Evolutionary conservation across 2,888 invertebrate species (phyloP).

Genomic region (Blera fallax): DNA sequence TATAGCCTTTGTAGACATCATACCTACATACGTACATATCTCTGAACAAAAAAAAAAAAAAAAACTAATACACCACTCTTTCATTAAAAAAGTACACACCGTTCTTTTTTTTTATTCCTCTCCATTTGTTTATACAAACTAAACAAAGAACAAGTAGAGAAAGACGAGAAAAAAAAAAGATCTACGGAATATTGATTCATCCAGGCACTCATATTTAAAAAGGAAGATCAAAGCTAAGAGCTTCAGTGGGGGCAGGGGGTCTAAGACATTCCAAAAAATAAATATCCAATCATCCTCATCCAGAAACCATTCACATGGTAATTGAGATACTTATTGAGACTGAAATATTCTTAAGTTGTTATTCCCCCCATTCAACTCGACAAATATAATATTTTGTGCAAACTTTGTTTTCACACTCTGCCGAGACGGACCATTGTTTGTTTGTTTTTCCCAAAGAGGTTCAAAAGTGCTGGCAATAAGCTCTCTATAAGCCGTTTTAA

Average conservation of each 20-base stretch:
- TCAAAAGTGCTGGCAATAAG: not conserved
- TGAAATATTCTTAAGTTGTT: slow-evolving; percentile 12
- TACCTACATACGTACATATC: slow-evolving; percentile 21
- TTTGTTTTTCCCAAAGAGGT: not conserved
- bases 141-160: slow-evolving; percentile 16
- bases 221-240: slow-evolving; percentile 53
- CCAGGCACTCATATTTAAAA: slow-evolving; percentile 23
- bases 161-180: not conserved
- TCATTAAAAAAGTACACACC: slow-evolving; percentile 63
- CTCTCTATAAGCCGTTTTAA: slow-evolving; percentile 22
- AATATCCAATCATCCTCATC: slow-evolving; percentile 34
- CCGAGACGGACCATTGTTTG: not conserved
- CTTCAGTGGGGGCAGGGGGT: not conserved
- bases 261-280: slow-evolving; percentile 28
- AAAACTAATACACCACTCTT: slow-evolving; percentile 52
- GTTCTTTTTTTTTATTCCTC: not conserved
- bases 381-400: slow-evolving; percentile 62
- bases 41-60: slow-evolving; percentile 29
- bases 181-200: slow-evolving; percentile 25
- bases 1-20: slow-evolving; percentile 29
- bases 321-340: slow-evolving; percentile 25
- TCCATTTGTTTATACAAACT: slow-evolving; percentile 56
- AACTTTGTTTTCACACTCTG: slow-evolving; percentile 40
- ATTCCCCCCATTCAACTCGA: slow-evolving; percentile 32
- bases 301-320: slow-evolving; percentile 27